Percentiles rank a stretch among this genome's conserved stretches.
Conservation (phyloP, 2,113 vertebrate species). For the Ochotona curzoniae region DNA sequence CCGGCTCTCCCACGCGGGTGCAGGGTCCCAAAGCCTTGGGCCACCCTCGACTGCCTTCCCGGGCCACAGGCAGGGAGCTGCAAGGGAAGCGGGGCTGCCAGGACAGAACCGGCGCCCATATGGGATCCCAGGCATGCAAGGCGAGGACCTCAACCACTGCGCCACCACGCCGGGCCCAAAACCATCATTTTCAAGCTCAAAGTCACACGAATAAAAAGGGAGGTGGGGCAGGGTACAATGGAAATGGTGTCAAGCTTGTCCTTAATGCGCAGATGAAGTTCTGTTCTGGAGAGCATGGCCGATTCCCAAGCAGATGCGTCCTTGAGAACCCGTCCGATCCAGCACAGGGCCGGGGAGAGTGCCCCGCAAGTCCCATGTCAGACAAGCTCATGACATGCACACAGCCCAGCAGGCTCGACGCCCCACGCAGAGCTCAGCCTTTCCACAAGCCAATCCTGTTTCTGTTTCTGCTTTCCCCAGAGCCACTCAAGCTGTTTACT, state of each 20-base stretch:
- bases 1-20: too few species aligned
- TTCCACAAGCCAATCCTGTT: background rate
- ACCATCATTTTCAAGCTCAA: constrained; percentile 44
- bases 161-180: too few species aligned
- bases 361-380: background rate
- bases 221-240: constrained; percentile 27
- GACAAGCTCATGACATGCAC: background rate
- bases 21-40: too few species aligned
- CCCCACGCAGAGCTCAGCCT: background rate
- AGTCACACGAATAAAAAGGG: constrained; percentile 37
- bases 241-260: constrained; percentile 47
- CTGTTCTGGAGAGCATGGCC: constrained; percentile 9
- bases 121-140: too few species aligned
- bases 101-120: too few species aligned
- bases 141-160: too few species aligned
- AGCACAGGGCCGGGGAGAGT: background rate
- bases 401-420: background rate
- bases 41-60: too few species aligned
- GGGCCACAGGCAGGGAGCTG: too few species aligned
- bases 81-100: too few species aligned
- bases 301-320: constrained; percentile 54
- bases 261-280: constrained; percentile 56
- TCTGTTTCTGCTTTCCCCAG: background rate
- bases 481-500: background rate
- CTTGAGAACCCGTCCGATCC: constrained; percentile 3